Percentiles rank a stretch among this genome's conserved stretches.
Evolutionary conservation across 2,113 vertebrate genomes (phyloP).

Genomic region (Pica pica): DNA sequence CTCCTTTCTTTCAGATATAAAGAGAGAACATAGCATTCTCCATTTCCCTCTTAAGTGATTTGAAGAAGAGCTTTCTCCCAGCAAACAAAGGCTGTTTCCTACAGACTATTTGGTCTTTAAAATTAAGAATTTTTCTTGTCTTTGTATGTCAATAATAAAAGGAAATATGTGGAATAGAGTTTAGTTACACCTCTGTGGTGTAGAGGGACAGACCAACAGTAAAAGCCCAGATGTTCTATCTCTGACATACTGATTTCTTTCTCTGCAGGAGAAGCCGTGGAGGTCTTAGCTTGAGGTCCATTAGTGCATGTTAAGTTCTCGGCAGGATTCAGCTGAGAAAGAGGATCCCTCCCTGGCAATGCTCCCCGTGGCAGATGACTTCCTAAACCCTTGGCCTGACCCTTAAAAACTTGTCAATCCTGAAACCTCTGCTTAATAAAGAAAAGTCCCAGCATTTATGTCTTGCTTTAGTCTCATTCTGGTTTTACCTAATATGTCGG

Average conservation of each 20-base stretch:
- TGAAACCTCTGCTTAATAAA: not conserved
- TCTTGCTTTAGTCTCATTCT: not conserved
- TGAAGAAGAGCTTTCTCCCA: not conserved
- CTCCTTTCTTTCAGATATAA: not conserved
- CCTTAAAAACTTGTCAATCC: not conserved
- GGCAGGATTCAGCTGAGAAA: not conserved
- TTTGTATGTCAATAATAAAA: not conserved
- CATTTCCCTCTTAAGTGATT: not conserved
- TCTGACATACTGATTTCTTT: not conserved
- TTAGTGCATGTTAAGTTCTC: not conserved
- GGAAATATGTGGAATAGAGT: not conserved
- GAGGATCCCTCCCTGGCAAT: not conserved
- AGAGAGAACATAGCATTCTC: not conserved
- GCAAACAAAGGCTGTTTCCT: not conserved
- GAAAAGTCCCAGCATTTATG: not conserved
- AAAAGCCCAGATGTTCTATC: not conserved
- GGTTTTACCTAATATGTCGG: not conserved
- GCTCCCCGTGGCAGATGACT: not conserved
- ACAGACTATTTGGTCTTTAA: not conserved
- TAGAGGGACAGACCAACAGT: not conserved
- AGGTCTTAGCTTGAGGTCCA: not conserved
- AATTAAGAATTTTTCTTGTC: not conserved
- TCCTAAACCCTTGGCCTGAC: not conserved
- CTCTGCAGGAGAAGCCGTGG: not conserved
- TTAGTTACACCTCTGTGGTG: not conserved